Base-by-base conservation (phyloP, 1,140 invertebrate species). In the Bemisia tabaci region DNA sequence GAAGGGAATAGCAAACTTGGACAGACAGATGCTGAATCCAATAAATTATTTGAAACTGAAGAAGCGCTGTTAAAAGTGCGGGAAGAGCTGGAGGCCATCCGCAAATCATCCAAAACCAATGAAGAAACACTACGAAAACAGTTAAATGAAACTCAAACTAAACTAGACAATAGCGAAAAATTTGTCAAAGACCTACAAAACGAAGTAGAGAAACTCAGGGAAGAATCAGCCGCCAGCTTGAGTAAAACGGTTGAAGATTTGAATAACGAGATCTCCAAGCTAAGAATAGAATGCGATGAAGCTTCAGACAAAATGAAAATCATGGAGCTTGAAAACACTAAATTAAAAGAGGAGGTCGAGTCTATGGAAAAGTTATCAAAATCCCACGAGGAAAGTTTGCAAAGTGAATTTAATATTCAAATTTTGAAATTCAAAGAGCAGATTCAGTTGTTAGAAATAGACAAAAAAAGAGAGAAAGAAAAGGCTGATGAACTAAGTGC, bases 1-100 rank as follows among this genome's bases (percentile, higher is more conserved):
- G 76, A 79, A 61, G 81, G 83, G 70, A 72, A 77, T 39, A 76
- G 79, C 65, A 75, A 78, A 67, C 68, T 76, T 11, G 78, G 82
- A 71, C 75, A 77, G 48, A 70, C 81, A 0, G 82, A 84, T 74
- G 71, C 71, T 64, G 80, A 82, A 59, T 78, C 75, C n/a, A 78
- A 77, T 58, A 81, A 79, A 69, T 70, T 82, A n/a, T 82, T 82
- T 62, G 82, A 84, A 72, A 71, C 78, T 1, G 82, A 83, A 69
- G 82, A 83, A 72, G 62, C 60, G 60, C 70, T 71, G 64, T 60
- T 71, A 21, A 65, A 70, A 39, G 25, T 70, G 1, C 73, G 72
- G 61, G 73, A 74, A 66, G 67, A 73, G 65, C 67, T 74, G 39
- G 72, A 75, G 63, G n/a, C n/a, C 9, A 23, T 64, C 23, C 62